These are phyloP conservation scores for Calliopum simillimum DNA, from an alignment of 2,888 invertebrate species.

Conservation along the genomic window DNA sequence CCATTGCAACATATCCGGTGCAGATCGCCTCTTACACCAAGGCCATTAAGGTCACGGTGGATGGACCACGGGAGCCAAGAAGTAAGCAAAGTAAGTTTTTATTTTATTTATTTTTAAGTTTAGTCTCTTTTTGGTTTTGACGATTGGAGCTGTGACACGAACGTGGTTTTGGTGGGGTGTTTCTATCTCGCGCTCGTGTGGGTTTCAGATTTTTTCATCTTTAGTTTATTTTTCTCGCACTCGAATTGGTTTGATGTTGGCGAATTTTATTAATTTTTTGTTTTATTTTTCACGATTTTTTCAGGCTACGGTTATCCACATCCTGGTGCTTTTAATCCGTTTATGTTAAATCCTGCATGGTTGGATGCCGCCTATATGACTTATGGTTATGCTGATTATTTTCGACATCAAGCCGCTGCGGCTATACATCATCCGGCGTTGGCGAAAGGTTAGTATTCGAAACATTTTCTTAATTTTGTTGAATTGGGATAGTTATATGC, in stretches of 20 bases:
- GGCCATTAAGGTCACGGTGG: conserved; percentile 99
- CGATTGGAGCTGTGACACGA: not conserved
- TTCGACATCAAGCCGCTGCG: conserved; percentile 71
- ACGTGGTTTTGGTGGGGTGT: conserved; percentile 26
- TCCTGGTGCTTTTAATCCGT: conserved; percentile 81
- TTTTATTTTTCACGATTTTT: conserved; percentile 53
- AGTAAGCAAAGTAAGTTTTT: conserved; percentile 93
- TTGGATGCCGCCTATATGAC: conserved; percentile 86
- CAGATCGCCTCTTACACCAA: conserved; percentile 95
- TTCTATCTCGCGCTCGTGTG: not conserved
- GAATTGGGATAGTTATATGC: conserved; percentile 37
- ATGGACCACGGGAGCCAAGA: conserved; percentile 97
- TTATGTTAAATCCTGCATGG: conserved; percentile 86
- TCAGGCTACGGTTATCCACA: conserved; percentile 85
- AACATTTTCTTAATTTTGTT: conserved; percentile 48
- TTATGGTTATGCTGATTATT: conserved; percentile 80
- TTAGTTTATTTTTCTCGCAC: not conserved
- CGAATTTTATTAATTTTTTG: conserved; percentile 44
- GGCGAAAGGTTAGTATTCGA: conserved; percentile 72
- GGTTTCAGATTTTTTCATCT: not conserved
- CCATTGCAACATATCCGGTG: conserved; percentile 77
- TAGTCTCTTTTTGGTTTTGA: conserved; percentile 1
- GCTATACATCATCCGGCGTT: conserved; percentile 70
- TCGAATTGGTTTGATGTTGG: not conserved
- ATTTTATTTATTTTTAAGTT: conserved; percentile 50